A percentile compares a stretch with the other conserved stretches of the same genome.
phyloP scores from a whole-genome alignment of 35 echinoderm and acorn worm species.

The Apostichopus japonicus region DNA sequence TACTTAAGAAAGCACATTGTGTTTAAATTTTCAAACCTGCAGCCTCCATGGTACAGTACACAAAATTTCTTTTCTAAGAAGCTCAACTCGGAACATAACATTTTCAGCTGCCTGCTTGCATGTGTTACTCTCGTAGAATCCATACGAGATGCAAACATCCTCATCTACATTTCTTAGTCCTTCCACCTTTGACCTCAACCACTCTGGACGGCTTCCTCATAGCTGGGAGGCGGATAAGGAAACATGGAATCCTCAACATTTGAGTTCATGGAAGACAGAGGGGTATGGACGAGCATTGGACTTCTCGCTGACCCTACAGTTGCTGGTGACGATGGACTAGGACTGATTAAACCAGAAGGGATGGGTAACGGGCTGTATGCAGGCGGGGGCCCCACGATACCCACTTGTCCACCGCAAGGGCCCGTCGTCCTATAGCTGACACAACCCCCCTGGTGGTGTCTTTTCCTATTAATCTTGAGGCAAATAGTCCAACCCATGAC shows the following conservation, averaged over 20 bases:
- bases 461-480: constrained; percentile 2
- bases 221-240: constrained; percentile 1
- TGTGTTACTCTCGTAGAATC: too few relatives aligned
- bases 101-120: too few relatives aligned
- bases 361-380: constrained; percentile 8
- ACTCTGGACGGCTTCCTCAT: constrained; percentile 6
- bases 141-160: too few relatives aligned
- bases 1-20: too few relatives aligned
- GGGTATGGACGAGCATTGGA: too few relatives aligned
- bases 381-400: not conserved
- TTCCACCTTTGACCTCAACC: not conserved
- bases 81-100: too few relatives aligned
- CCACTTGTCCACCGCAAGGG: not conserved
- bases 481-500: constrained; percentile 43
- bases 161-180: not conserved
- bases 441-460: not conserved
- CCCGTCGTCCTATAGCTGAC: not conserved
- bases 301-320: not conserved
- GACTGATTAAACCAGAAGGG: not conserved
- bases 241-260: not conserved
- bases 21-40: too few relatives aligned
- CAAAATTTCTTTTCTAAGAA: too few relatives aligned
- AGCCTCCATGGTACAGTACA: too few relatives aligned
- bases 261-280: too few relatives aligned
- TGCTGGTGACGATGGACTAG: not conserved